Conservation (phyloP, 2,797 vertebrate species). For the Girardinus metallicus region DNA sequence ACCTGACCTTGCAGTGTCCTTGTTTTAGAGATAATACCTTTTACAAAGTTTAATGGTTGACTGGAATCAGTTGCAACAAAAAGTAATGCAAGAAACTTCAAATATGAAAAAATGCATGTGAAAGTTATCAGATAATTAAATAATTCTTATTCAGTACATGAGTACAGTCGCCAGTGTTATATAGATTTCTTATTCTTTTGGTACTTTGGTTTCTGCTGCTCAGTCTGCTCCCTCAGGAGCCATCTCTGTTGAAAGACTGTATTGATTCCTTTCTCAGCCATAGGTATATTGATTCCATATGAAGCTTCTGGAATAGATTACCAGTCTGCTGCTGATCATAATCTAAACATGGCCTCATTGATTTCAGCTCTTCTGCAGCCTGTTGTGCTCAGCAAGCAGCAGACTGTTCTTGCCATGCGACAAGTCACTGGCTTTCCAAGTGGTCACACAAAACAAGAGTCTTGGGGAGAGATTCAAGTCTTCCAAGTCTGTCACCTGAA, state of each 20-base stretch:
- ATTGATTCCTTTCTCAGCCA: slow-evolving; percentile 31
- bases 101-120: neutral
- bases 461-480: slow-evolving; percentile 26
- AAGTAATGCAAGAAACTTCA: neutral
- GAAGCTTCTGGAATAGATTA: slow-evolving; percentile 32
- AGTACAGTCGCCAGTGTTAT: neutral
- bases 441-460: slow-evolving; percentile 13
- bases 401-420: slow-evolving; percentile 30
- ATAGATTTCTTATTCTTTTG: neutral
- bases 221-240: slow-evolving; percentile 16
- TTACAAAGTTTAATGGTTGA: too few relatives aligned
- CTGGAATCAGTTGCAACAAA: neutral
- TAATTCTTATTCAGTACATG: neutral
- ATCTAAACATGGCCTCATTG: slow-evolving; percentile 46
- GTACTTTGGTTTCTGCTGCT: neutral
- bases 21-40: too few relatives aligned
- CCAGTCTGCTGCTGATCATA: slow-evolving; percentile 36
- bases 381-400: slow-evolving; percentile 35
- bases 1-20: neutral
- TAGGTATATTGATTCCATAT: slow-evolving; percentile 12
- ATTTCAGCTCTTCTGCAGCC: slow-evolving; percentile 27
- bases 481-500: slow-evolving; percentile 41
- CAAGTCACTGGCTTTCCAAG: slow-evolving; percentile 38
- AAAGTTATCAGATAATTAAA: neutral
- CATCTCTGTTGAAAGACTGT: neutral